These are phyloP conservation scores for Siniperca scherzeri DNA, from an alignment of 2,797 vertebrate genomes.

Conservation along the genomic window DNA sequence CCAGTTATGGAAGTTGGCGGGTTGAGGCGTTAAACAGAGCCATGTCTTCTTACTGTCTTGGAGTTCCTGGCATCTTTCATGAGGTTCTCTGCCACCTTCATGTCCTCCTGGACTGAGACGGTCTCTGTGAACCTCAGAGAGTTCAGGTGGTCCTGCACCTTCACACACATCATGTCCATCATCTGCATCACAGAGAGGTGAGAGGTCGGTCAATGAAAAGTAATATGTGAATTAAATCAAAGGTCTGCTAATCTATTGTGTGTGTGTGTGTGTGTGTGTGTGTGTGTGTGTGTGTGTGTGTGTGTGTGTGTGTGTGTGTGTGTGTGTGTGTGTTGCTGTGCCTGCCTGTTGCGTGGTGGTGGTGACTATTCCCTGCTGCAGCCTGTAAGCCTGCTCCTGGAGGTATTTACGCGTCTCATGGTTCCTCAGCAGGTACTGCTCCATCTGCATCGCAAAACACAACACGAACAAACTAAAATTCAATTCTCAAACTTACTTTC, in stretches of 20 bases:
- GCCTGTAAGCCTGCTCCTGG: conserved; percentile 95
- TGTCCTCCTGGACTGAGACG: conserved; percentile 89
- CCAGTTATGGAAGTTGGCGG: not conserved
- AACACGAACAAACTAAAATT: not conserved
- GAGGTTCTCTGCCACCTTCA: conserved; percentile 90
- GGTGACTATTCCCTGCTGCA: conserved; percentile 97
- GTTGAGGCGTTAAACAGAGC: not conserved
- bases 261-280: not conserved
- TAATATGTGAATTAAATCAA: not conserved
- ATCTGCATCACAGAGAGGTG: conserved; percentile 83
- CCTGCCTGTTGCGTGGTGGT: conserved; percentile 95
- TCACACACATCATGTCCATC: conserved; percentile 96
- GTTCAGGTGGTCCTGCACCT: conserved; percentile 98
- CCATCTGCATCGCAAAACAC: conserved; percentile 88
- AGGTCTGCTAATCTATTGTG: not conserved
- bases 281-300: not conserved
- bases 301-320: not conserved
- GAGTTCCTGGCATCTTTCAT: conserved; percentile 96
- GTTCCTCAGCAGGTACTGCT: conserved; percentile 96
- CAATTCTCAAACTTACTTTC: not conserved
- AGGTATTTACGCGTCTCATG: conserved; percentile 96
- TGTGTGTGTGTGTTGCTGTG: not conserved
- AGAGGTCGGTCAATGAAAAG: not conserved
- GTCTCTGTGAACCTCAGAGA: conserved; percentile 90
- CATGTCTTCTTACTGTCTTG: conserved; percentile 87